Evolutionary conservation across 2,888 invertebrate species (phyloP), one percentile per base, ranked within the genome.

Genomic region (Thereva unica): DNA sequence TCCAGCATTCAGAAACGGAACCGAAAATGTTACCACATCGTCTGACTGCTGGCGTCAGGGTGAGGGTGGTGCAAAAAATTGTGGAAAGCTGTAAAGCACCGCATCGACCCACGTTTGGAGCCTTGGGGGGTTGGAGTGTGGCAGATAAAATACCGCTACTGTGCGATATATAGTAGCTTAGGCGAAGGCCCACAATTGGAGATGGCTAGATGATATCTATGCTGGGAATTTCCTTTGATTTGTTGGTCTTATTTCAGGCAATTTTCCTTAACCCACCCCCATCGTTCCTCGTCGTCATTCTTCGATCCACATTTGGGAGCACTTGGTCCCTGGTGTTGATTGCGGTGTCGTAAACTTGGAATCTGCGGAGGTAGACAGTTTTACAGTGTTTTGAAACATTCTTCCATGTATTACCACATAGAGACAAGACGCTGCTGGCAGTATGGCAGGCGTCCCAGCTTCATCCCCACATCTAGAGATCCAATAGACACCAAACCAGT

Each of bases 171-270:
- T 50, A 50, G 50, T 61, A 61, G 61, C 61, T 42, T 37, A 59
- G 50, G 50, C 61, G 23, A 50, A 61, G 61, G 23, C 40, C 57
- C 47, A 47, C 57, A 59, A 37, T 59, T 59, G 57, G 57, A 47
- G 57, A 23, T 23, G 23, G 23, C 47, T 59, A 50, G 61, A 40
- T 61, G 50, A 50, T 50, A 61, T 45, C 50, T 50, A 50, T 50
- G 61, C 23, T 41, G 50, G 61, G 61, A 61, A 50, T 61, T 61
- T 61, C 61, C 50, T 59, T 61, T 61, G 61, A 61, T 61, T 61
- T 61, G 49, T 61, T 50, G 41, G 61, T 61, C 50, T 61, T 42
- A 49, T 61, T 61, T 49, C 40, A 37, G 38, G 37, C 50, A 45
- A 41, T 59, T 61, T 61, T 61, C 12, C 6, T 61, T 5, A 41